A percentile compares a stretch with the other conserved stretches of the same genome.
phyloP scores from a whole-genome alignment of 2,888 invertebrate genomes.

The Andrena camellia region DNA sequence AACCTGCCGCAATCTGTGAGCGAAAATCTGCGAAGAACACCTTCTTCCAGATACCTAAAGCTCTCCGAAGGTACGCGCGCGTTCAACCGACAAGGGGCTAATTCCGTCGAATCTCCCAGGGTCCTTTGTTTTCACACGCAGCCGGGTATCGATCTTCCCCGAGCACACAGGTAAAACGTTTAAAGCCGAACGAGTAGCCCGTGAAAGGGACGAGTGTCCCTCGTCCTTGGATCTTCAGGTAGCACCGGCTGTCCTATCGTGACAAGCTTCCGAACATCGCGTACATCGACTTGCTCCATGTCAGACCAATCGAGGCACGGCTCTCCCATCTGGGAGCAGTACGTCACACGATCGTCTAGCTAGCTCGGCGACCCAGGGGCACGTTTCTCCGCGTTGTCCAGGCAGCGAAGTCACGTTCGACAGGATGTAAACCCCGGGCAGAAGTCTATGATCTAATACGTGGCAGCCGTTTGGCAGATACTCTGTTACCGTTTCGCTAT shows the following conservation, averaged over 20 bases:
- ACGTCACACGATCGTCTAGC: neutral
- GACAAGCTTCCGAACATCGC: conserved; percentile 5
- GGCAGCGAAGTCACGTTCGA: conserved; percentile 60
- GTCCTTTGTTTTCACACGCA: conserved; percentile 2
- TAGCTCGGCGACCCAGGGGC: neutral
- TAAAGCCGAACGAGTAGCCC: neutral
- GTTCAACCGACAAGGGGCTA: neutral
- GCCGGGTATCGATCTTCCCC: conserved; percentile 1
- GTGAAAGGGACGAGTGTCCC: neutral
- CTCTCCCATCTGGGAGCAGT: conserved; percentile 1
- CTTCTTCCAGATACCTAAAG: neutral
- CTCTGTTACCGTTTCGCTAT: conserved; percentile 72
- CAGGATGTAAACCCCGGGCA: conserved; percentile 49
- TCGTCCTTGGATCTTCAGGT: conserved; percentile 2
- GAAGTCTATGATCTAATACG: conserved; percentile 48
- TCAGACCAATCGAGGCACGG: neutral
- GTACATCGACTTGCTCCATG: conserved; percentile 18
- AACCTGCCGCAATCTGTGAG: neutral
- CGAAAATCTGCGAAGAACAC: neutral
- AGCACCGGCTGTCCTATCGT: neutral
- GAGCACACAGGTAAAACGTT: neutral
- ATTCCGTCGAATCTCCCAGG: neutral
- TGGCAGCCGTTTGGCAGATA: conserved; percentile 57
- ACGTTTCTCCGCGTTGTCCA: conserved; percentile 38
- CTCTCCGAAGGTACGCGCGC: neutral